A percentile compares a stretch with the other conserved stretches of the same genome.
These are phyloP conservation scores for Drosophila ficusphila DNA, from an alignment of 1,140 invertebrate genomes.

Conservation along the genomic window DNA sequence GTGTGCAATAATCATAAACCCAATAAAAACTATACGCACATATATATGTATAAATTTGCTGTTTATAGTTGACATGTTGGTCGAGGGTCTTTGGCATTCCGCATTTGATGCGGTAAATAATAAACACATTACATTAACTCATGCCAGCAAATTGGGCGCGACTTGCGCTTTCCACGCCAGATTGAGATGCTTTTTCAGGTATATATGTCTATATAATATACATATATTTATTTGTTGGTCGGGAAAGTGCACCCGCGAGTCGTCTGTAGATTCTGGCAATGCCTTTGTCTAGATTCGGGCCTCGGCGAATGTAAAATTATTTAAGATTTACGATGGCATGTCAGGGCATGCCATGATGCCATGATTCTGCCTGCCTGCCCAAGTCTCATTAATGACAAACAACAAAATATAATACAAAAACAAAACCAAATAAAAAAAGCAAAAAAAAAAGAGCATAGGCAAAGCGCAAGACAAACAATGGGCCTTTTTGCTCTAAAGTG, in stretches of 20 bases:
- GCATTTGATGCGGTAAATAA: conserved; percentile 31
- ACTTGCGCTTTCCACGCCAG: conserved; percentile 31
- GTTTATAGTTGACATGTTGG: conserved; percentile 37
- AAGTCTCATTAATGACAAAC: conserved; percentile 52
- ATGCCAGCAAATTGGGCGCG: conserved; percentile 47
- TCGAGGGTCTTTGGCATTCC: conserved; percentile 57
- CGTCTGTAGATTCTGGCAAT: background rate
- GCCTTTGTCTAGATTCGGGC: conserved; percentile 29
- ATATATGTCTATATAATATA: too few relatives aligned
- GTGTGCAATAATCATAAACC: conserved; percentile 60
- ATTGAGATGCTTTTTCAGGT: conserved; percentile 9
- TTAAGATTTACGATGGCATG: conserved; percentile 57
- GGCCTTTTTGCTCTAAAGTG: conserved; percentile 44
- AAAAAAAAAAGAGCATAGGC: background rate
- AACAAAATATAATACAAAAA: conserved; percentile 36
- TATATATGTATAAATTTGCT: conserved; percentile 7
- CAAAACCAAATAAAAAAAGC: conserved; percentile 2
- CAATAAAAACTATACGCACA: conserved; percentile 50
- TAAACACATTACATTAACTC: conserved; percentile 57
- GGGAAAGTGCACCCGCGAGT: conserved; percentile 18
- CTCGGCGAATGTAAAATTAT: conserved; percentile 48
- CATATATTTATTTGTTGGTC: background rate
- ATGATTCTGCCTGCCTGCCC: conserved; percentile 15
- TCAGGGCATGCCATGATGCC: conserved; percentile 39
- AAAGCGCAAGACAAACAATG: conserved; percentile 39